Conservation (phyloP, 2,113 vertebrate species). For the Elephas maximus region DNA sequence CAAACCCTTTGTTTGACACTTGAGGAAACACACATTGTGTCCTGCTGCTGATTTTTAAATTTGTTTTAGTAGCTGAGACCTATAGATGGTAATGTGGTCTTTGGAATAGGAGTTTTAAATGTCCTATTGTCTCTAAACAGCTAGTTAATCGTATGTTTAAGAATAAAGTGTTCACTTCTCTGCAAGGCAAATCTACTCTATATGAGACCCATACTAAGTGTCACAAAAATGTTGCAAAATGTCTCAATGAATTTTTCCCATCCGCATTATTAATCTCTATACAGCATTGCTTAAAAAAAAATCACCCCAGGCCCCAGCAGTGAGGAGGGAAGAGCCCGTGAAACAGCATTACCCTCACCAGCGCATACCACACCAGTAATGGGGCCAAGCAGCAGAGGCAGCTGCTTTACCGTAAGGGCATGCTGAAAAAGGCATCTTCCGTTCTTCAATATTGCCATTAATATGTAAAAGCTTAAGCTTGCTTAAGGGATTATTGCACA, state of each 20-base stretch:
- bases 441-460: constrained; percentile 88
- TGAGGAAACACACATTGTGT: not conserved
- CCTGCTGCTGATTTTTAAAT: constrained; percentile 54
- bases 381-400: constrained; percentile 35
- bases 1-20: constrained; percentile 17
- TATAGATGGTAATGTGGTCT: constrained; percentile 37
- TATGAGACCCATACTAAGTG: constrained; percentile 62
- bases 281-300: constrained; percentile 13
- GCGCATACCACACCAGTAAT: constrained; percentile 47
- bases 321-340: constrained; percentile 23
- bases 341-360: constrained; percentile 29
- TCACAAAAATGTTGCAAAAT: constrained; percentile 74
- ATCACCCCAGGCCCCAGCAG: constrained; percentile 21
- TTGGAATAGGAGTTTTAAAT: constrained; percentile 59
- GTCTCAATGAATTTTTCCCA: constrained; percentile 70
- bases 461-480: constrained; percentile 93
- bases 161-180: constrained; percentile 62
- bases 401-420: constrained; percentile 75
- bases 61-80: constrained; percentile 45
- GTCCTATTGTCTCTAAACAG: constrained; percentile 62
- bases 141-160: constrained; percentile 67
- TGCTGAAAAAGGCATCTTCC: constrained; percentile 75
- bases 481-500: constrained; percentile 91
- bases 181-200: constrained; percentile 66
- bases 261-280: constrained; percentile 72